Conservation (phyloP, 2,888 invertebrate species). For the Argynnis bischoffii region DNA sequence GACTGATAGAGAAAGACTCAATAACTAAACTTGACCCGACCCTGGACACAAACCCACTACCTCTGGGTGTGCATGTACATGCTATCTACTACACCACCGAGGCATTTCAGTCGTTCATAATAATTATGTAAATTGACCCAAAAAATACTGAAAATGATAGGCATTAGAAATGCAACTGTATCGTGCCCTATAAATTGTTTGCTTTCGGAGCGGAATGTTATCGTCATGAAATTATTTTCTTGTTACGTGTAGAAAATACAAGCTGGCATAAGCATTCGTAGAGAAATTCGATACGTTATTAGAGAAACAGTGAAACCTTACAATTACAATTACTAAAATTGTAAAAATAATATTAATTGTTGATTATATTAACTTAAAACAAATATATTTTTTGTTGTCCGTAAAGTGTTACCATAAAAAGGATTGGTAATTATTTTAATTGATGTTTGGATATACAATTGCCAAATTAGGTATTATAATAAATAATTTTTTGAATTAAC, state of each 20-base stretch:
- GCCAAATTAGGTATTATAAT: too few relatives aligned
- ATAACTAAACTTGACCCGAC: too few relatives aligned
- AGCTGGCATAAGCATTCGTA: constrained; percentile 6
- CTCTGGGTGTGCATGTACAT: too few relatives aligned
- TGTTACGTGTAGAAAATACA: constrained; percentile 5
- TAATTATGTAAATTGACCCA: background rate
- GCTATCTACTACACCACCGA: too few relatives aligned
- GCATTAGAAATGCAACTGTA: background rate
- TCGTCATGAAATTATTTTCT: constrained; percentile 3
- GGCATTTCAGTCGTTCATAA: too few relatives aligned
- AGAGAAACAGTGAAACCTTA: constrained; percentile 1
- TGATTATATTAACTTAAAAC: background rate
- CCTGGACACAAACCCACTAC: too few relatives aligned
- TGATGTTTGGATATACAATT: too few relatives aligned
- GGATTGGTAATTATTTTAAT: too few relatives aligned
- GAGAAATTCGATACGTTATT: constrained; percentile 4
- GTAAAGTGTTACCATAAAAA: too few relatives aligned
- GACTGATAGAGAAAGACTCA: too few relatives aligned
- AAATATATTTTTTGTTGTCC: too few relatives aligned
- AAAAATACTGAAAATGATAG: constrained; percentile 1
- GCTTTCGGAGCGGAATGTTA: constrained; percentile 3
- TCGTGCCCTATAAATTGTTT: constrained; percentile 3
- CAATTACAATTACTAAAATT: background rate
- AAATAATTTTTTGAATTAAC: too few relatives aligned
- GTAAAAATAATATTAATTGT: background rate